Conservation (phyloP, 1,140 invertebrate genomes). For the Heliothis subflexa region DNA sequence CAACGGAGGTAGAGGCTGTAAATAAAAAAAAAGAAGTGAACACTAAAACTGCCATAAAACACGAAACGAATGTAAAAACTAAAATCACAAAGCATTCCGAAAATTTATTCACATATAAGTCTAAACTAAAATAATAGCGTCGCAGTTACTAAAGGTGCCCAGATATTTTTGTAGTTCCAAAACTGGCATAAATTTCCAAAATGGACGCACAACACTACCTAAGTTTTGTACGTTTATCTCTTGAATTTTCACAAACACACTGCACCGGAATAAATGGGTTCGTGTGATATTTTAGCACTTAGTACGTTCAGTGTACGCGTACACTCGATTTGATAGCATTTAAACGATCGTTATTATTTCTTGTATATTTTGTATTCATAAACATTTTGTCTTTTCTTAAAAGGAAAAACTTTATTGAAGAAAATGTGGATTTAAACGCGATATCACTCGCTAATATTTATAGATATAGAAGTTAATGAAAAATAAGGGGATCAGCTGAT, state of each 20-base stretch:
- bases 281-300: constrained; percentile 26
- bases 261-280: constrained; percentile 45
- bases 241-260: constrained; percentile 51
- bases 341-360: neutral
- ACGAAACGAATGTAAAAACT: neutral
- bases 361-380: too few species aligned
- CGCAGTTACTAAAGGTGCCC: constrained; percentile 5
- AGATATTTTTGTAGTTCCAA: constrained; percentile 41
- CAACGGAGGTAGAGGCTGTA: neutral
- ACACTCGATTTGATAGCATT: neutral
- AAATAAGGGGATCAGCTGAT: too few species aligned
- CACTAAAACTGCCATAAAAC: neutral
- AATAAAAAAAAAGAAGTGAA: neutral
- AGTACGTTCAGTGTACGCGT: constrained; percentile 7
- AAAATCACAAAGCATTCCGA: constrained; percentile 16
- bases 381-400: too few species aligned
- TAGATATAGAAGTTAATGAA: neutral
- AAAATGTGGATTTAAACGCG: neutral
- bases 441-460: neutral
- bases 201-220: constrained; percentile 29
- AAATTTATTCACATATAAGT: constrained; percentile 16
- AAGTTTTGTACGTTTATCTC: constrained; percentile 47
- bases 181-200: constrained; percentile 44
- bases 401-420: too few species aligned
- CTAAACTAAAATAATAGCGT: constrained; percentile 29